Evolutionary conservation across 2,797 vertebrate species (phyloP).

Genomic region (Onychomys torridus): DNA sequence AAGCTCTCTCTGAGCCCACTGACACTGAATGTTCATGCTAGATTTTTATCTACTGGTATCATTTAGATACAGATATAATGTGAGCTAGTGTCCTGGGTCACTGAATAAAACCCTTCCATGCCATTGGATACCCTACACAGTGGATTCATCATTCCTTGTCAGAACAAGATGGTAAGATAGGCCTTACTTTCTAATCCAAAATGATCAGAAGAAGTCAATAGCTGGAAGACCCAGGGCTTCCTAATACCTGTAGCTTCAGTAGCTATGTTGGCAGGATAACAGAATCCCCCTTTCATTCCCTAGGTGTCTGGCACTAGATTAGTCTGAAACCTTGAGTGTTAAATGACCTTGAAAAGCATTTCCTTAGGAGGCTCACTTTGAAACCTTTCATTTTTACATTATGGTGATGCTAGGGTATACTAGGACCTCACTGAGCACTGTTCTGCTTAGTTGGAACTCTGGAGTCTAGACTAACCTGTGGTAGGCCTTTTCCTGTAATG

Average conservation of each 20-base stretch:
- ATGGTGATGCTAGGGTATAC: neutral
- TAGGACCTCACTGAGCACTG: neutral
- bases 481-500: constrained; percentile 3
- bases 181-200: neutral
- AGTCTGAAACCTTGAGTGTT: neutral
- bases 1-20: constrained; percentile 51
- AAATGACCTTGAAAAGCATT: neutral
- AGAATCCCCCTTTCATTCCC: neutral
- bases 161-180: constrained; percentile 3
- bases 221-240: neutral
- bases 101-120: constrained; percentile 53
- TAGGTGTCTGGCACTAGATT: neutral
- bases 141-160: constrained; percentile 13
- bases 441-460: neutral
- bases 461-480: neutral
- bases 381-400: constrained; percentile 1
- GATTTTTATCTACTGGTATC: constrained; percentile 65
- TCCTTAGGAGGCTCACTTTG: neutral
- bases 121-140: constrained; percentile 24
- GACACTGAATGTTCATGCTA: constrained; percentile 57
- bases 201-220: neutral
- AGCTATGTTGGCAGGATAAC: neutral
- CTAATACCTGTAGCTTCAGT: neutral
- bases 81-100: constrained; percentile 13
- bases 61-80: constrained; percentile 48